Percentiles rank a stretch among this genome's conserved stretches.
Conservation (phyloP, 2,797 vertebrate genomes). For the Gallirallus australis region DNA sequence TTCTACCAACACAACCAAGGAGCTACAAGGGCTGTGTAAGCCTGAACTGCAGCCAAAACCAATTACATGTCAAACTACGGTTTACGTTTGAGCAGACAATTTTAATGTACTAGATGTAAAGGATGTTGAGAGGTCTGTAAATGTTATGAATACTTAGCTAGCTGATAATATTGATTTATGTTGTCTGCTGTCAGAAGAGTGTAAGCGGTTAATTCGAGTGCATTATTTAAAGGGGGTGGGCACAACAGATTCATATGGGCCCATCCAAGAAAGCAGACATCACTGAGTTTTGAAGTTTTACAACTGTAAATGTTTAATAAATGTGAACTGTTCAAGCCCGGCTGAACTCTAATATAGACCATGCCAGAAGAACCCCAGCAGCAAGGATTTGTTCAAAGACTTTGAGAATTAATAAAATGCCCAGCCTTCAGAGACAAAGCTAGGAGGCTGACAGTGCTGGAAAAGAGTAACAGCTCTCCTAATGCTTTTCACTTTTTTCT, state of each 20-base stretch:
- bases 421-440: not conserved
- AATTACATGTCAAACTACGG: constrained; percentile 15
- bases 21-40: not conserved
- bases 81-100: constrained; percentile 13
- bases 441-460: not conserved
- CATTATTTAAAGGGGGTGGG: not conserved
- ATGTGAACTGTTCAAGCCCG: not conserved
- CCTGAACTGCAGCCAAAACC: constrained; percentile 56
- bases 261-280: not conserved
- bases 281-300: not conserved
- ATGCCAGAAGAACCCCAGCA: not conserved
- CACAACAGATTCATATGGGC: not conserved
- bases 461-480: not conserved
- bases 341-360: not conserved
- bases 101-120: constrained; percentile 32
- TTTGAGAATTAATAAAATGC: not conserved
- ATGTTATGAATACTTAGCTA: constrained; percentile 24
- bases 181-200: not conserved
- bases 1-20: constrained; percentile 34
- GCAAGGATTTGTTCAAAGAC: not conserved
- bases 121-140: constrained; percentile 24
- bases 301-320: not conserved
- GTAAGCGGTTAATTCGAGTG: not conserved
- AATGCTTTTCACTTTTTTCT: not conserved
- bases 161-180: not conserved